Evolutionary conservation across 2,888 invertebrate species (phyloP).

Genomic region (Thereva nobilitata): DNA sequence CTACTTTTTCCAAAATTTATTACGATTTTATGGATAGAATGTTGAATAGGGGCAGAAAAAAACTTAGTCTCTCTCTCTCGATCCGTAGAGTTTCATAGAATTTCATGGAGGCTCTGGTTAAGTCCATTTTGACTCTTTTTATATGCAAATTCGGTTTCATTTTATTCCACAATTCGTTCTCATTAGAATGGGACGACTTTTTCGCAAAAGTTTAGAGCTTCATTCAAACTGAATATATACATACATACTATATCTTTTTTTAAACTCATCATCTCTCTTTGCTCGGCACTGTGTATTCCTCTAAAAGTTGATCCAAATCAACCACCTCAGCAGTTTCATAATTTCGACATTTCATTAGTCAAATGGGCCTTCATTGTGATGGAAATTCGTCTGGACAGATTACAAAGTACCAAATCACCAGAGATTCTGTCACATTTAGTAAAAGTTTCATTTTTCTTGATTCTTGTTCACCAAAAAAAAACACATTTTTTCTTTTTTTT

Average conservation of each 20-base stretch:
- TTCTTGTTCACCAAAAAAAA: too few relatives aligned
- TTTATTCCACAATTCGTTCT: slow-evolving; percentile 29
- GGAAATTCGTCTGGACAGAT: slow-evolving; percentile 27
- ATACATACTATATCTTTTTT: too few relatives aligned
- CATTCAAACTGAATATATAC: slow-evolving; percentile 17
- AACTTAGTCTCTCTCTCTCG: not conserved
- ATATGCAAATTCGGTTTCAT: slow-evolving; percentile 24
- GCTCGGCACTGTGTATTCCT: not conserved
- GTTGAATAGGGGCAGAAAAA: not conserved
- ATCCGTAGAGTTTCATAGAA: slow-evolving; percentile 1
- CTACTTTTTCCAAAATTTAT: slow-evolving; percentile 29
- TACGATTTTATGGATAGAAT: slow-evolving; percentile 19
- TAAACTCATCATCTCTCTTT: not conserved
- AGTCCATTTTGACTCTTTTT: slow-evolving; percentile 10
- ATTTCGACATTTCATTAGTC: slow-evolving; percentile 33
- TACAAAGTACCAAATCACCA: slow-evolving; percentile 14
- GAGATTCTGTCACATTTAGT: too few relatives aligned
- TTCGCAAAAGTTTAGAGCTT: slow-evolving; percentile 22
- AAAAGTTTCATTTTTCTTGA: too few relatives aligned
- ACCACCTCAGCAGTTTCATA: slow-evolving; percentile 26
- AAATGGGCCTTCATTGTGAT: slow-evolving; percentile 26
- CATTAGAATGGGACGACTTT: slow-evolving; percentile 19
- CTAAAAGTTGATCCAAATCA: slow-evolving; percentile 7
- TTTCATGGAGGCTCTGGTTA: not conserved
- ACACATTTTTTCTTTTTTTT: too few relatives aligned